Evolutionary conservation across 1,140 invertebrate genomes (phyloP).

Genomic region (Thrips palmi): DNA sequence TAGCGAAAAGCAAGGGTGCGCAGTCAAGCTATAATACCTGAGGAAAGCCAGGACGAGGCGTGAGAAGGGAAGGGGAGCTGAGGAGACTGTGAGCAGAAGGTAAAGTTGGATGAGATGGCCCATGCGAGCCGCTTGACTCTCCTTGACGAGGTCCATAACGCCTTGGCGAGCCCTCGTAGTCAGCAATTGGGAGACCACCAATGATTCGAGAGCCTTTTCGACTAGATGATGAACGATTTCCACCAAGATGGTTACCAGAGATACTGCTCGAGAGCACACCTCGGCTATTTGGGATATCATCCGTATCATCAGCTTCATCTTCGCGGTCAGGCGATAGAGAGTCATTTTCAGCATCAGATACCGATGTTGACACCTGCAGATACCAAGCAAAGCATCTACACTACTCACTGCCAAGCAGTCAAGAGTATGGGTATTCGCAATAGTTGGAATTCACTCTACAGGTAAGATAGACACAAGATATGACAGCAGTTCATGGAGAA

Average conservation of each 20-base stretch:
- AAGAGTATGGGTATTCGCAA: no score
- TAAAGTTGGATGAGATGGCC: conserved; percentile 25
- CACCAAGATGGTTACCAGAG: not conserved
- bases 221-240: conserved; percentile 17
- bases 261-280: not conserved
- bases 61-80: conserved; percentile 42
- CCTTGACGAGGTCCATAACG: conserved; percentile 46
- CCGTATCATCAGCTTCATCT: conserved; percentile 9
- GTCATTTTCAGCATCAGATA: conserved; percentile 28
- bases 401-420: not conserved
- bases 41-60: conserved; percentile 50
- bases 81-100: conserved; percentile 35
- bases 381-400: not conserved
- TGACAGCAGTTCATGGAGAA: no score
- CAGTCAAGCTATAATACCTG: conserved; percentile 22
- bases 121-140: conserved; percentile 19
- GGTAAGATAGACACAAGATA: no score
- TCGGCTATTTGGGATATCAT: not conserved
- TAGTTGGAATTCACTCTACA: no score
- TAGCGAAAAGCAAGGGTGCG: not conserved
- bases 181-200: conserved; percentile 70
- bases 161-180: conserved; percentile 79
- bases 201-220: conserved; percentile 57
- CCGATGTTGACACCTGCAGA: conserved; percentile 26
- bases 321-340: conserved; percentile 27